Percentiles rank a stretch among this genome's conserved stretches.
phyloP scores from a whole-genome alignment of 2,888 invertebrate species.

The Eilema griseolum region DNA sequence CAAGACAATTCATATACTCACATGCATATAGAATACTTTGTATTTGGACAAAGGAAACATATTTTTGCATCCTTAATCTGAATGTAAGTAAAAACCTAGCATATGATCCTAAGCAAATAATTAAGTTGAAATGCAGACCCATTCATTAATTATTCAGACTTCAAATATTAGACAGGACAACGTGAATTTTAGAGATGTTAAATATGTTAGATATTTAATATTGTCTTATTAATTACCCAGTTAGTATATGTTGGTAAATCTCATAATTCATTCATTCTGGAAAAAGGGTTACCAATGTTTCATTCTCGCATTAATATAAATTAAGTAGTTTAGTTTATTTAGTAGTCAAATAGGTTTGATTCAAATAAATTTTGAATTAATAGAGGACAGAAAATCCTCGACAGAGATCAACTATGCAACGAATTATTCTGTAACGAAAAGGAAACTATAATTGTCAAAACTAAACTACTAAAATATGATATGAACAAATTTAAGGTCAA shows the following conservation, averaged over 20 bases:
- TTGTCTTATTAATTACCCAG: neutral
- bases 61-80: constrained; percentile 20
- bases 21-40: neutral
- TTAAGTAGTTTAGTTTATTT: neutral
- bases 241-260: neutral
- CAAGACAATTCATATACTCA: neutral
- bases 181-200: neutral
- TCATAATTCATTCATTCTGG: neutral
- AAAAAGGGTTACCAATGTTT: neutral
- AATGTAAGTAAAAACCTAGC: constrained; percentile 18
- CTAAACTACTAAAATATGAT: too few species aligned
- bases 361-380: too few species aligned
- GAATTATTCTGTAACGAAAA: too few species aligned
- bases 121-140: constrained; percentile 32
- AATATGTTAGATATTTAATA: neutral
- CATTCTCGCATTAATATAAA: neutral
- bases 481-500: too few species aligned
- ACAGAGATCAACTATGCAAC: too few species aligned
- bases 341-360: too few species aligned
- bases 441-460: too few species aligned
- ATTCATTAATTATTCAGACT: constrained; percentile 26
- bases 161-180: constrained; percentile 38
- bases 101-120: constrained; percentile 43
- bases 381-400: too few species aligned
- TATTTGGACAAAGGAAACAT: constrained; percentile 23